Evolutionary conservation across 1,140 invertebrate genomes (phyloP), one percentile per base, ranked within the genome.

Genomic region (Phthorimaea operculella): DNA sequence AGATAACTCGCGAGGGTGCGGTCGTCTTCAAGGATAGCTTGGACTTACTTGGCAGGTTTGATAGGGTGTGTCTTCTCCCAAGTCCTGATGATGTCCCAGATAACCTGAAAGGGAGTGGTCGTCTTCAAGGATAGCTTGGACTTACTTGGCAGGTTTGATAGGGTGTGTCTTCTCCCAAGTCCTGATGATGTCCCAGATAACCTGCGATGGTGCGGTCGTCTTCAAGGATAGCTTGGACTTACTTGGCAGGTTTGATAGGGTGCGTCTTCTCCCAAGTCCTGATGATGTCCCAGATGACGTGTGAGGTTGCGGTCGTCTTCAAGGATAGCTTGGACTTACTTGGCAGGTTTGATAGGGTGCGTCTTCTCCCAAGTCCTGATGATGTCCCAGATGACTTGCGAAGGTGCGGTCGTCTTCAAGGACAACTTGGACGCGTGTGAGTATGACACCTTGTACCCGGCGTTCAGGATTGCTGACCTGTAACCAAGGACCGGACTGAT

Each of bases 161-260:
- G 92, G 92, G 69, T 92, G 87, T 11, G 77, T 70, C 58, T 91
- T 90, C 63, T 91, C 90, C 95, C 96, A 98, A 28, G 88, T 87
- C 62, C 93, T 87, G 53, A 98, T 88, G n/a, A 98, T 91, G 80
- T 98, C 96, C 98, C 98, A 99, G 12, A 99, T 79, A 14, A 98
- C 87, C 4, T 87, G 75, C 36, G 90, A 81, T 0, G 98, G 96
- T 0, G 98, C 98, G 83, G 97, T 87, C 0, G 98, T 99, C 87
- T 99, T 99, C 3, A 99, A 87, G 0, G 96, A 97, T 8, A n/a
- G n/a, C n/a, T n/a, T n/a, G n/a, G 45, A 54, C 66, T 55, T 64
- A 86, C 83, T 73, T 81, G 58, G 84, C 74, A 36, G 83, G 68
- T 52, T 87, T 87, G 14, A 89, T 86, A 1, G 92, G 92, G 69